Evolutionary conservation across 2,113 vertebrate genomes (phyloP), one percentile per base, ranked within the genome.

Genomic region (Zosterops pallidus): DNA sequence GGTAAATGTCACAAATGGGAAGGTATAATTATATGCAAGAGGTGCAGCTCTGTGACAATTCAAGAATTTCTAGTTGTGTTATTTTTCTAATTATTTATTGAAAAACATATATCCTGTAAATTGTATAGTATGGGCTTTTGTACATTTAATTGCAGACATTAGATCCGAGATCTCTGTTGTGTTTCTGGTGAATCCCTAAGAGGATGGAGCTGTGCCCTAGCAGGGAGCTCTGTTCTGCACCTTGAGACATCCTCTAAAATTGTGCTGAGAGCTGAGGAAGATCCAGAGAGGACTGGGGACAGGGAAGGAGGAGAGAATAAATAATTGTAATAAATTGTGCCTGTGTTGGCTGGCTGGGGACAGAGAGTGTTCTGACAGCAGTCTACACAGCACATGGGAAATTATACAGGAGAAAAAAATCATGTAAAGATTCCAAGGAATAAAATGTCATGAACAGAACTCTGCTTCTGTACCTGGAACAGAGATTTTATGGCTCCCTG

Each of bases 41-140:
- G 47, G 17, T 35, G 53, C 1, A 29, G 25, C 22, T 86, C 2
- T 65, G 62, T 35, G 68, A 14, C 33, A 49, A 1, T 18, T 18
- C 44, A 35, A 17, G 9, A 69, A 14, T 7, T 53, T 41, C 7
- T 28, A 9, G 15, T 17, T 1, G 0, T 2, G 2, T 50, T 70
- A 2, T 26, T 63, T 21, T 78, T 67, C 28, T 22, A 1, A 4
- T 31, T 74, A 74, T 16, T 42, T 28, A 4, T 52, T 53, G 28
- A 44, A 22, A 53, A 24, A 4, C 5, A 5, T 2, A 1, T 2
- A 4, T 42, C 52, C 7, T 57, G 4, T 71, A 6, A 12, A 26
- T 35, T 17, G 9, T 3, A 0, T 2, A 3, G 24, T 6, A 8
- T 6, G 13, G 9, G 8, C 5, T 60, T 57, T 0, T 28, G 11